Conservation (phyloP, 2,113 vertebrate genomes). For the Tragelaphus buxtoni region DNA sequence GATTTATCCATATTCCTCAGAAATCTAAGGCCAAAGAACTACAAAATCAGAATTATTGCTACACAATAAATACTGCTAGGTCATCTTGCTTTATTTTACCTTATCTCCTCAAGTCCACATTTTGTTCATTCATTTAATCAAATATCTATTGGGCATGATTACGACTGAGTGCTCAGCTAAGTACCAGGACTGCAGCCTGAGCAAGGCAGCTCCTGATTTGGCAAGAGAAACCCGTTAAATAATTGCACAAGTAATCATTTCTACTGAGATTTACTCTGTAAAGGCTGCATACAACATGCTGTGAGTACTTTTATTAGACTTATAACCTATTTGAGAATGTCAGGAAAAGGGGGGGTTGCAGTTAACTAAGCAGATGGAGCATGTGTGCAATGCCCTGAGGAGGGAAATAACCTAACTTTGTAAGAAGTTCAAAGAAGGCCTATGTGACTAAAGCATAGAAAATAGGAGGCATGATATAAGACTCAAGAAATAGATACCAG, state of each 20-base stretch:
- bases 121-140: background rate
- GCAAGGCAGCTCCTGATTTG: background rate
- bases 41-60: background rate
- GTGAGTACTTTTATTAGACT: background rate
- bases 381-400: no score
- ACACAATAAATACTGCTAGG: background rate
- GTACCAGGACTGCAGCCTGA: background rate
- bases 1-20: background rate
- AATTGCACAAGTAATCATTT: background rate
- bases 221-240: background rate
- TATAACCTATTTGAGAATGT: background rate
- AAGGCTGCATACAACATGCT: background rate
- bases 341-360: background rate
- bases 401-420: no score
- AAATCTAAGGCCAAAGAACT: background rate
- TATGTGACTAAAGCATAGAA: background rate
- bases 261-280: background rate
- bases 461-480: background rate
- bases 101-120: background rate
- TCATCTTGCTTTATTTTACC: background rate
- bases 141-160: background rate
- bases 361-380: no score
- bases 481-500: background rate
- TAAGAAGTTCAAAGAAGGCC: background rate
- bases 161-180: background rate